Conservation (phyloP, 37 sponge, comb jelly and placozoan genomes). For the Bolinopsis microptera region DNA sequence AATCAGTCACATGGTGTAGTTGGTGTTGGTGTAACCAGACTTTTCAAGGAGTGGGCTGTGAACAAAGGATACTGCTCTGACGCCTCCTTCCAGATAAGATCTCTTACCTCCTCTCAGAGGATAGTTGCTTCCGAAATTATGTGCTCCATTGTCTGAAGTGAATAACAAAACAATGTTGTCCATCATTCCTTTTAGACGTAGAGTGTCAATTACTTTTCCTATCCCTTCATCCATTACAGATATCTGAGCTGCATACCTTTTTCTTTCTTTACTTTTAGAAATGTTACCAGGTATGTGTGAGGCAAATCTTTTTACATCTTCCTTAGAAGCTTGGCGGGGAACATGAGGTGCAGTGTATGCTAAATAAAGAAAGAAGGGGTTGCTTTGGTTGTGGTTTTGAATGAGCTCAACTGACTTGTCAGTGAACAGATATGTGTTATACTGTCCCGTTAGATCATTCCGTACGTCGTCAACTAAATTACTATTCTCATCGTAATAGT, state of each 20-base stretch:
- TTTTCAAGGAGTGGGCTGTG: neutral
- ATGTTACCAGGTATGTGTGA: neutral
- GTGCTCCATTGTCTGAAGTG: slow-evolving; percentile 1
- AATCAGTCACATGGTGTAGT: slow-evolving; percentile 53
- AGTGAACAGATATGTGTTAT: neutral
- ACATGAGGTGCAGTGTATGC: neutral
- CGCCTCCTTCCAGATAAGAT: slow-evolving; percentile 37
- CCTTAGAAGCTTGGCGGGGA: neutral
- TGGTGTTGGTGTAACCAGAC: neutral
- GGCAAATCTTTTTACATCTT: neutral
- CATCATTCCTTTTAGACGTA: neutral
- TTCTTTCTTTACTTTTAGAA: neutral
- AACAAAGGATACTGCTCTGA: neutral
- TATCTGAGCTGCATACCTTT: neutral
- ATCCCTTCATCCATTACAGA: neutral
- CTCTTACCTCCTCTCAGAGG: slow-evolving; percentile 21
- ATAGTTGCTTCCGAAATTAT: neutral
- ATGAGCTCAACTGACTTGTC: neutral
- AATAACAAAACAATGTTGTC: neutral
- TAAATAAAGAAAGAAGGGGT: neutral
- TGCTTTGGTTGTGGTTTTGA: neutral
- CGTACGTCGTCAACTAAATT: neutral
- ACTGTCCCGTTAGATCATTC: neutral
- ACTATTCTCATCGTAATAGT: neutral
- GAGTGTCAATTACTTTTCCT: neutral